These are phyloP conservation scores for Tricholauxania praeusta DNA, from an alignment of 2,888 invertebrate species.

Conservation along the genomic window DNA sequence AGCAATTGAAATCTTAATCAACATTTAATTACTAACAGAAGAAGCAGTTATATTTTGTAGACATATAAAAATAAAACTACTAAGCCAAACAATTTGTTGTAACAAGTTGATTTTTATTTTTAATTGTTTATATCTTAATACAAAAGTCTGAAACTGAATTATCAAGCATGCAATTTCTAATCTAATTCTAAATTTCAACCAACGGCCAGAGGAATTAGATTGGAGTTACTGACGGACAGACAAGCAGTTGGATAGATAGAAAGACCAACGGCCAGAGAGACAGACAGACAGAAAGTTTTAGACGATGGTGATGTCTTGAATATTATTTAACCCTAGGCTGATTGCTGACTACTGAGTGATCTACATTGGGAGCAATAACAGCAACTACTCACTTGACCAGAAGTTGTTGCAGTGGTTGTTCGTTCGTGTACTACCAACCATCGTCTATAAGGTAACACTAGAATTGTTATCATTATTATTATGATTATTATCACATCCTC, in stretches of 20 bases:
- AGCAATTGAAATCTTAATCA: too few relatives aligned
- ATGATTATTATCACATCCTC: conserved; percentile 34
- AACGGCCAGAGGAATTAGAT: neutral
- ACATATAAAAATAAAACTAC: too few relatives aligned
- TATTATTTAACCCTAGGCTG: conserved; percentile 32
- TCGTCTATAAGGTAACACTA: too few relatives aligned
- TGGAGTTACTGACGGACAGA: neutral
- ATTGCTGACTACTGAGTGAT: conserved; percentile 18
- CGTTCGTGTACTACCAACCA: neutral
- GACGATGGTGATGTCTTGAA: conserved; percentile 6
- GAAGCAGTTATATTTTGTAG: too few relatives aligned
- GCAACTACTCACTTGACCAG: conserved; percentile 15
- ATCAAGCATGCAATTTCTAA: conserved; percentile 18
- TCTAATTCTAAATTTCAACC: conserved; percentile 14
- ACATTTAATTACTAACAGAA: too few relatives aligned
- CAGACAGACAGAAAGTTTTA: neutral
- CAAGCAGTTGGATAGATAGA: too few relatives aligned
- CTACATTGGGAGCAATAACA: conserved; percentile 8
- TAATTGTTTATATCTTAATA: too few relatives aligned
- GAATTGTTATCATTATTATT: conserved; percentile 32
- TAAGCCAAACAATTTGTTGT: too few relatives aligned
- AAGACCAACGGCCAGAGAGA: neutral
- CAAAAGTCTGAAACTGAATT: neutral
- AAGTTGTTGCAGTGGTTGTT: conserved; percentile 15
- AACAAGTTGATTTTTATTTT: too few relatives aligned